Conservation (phyloP, 2,888 invertebrate genomes). For the Uloborus plumipes region DNA sequence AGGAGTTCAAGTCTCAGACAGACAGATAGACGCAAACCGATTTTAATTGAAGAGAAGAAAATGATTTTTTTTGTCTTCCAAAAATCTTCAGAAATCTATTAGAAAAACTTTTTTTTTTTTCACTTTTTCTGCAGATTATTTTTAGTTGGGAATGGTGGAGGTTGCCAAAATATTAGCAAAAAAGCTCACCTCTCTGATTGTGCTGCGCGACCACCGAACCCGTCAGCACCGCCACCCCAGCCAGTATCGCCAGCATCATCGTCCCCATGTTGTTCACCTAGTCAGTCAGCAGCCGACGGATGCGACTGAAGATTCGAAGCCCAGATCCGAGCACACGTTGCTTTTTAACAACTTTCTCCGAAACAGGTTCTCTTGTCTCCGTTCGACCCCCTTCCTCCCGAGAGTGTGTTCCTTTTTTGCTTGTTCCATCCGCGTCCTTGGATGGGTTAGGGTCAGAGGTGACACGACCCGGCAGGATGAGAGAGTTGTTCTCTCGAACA, state of each 20-base stretch:
- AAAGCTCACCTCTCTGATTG: no score
- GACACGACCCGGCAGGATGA: not conserved
- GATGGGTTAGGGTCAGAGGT: constrained; percentile 24
- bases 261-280: not conserved
- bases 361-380: constrained; percentile 30
- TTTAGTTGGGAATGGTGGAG: no score
- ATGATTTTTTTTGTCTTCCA: no score
- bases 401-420: not conserved
- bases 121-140: no score
- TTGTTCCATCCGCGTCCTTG: constrained; percentile 27
- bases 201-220: no score
- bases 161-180: no score
- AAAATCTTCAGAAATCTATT: no score
- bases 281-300: constrained; percentile 16
- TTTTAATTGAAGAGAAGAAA: no score
- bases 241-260: constrained; percentile 11
- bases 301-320: constrained; percentile 14
- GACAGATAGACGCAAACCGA: no score
- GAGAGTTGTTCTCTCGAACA: not conserved
- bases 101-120: no score
- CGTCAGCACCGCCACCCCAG: not conserved
- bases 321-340: not conserved
- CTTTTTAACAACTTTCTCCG: constrained; percentile 43
- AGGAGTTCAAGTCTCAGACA: no score
- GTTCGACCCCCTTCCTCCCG: constrained; percentile 24